phyloP scores from a whole-genome alignment of 30 jellyfish, hydroid and myxozoan genomes.

The Cassiopea andromeda region DNA sequence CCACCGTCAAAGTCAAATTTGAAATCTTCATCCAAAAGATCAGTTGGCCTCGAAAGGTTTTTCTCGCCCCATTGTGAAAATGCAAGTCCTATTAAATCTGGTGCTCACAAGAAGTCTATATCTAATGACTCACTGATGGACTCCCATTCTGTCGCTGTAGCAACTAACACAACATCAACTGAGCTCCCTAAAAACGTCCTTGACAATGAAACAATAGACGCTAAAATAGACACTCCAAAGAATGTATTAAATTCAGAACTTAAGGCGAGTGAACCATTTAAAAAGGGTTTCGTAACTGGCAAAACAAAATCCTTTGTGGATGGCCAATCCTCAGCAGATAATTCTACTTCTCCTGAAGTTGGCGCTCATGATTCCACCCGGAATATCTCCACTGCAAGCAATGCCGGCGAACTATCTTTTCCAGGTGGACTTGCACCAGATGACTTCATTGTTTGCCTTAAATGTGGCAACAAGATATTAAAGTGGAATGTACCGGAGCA shows the following conservation, averaged over 20 bases:
- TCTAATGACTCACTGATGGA: background rate
- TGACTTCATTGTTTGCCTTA: slow-evolving; percentile 78
- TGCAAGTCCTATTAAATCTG: background rate
- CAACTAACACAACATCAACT: background rate
- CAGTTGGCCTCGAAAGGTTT: slow-evolving; percentile 6
- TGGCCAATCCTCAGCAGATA: background rate
- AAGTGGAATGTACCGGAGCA: slow-evolving; percentile 96
- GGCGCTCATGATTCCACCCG: no score
- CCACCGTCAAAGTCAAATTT: background rate
- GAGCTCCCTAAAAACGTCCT: background rate
- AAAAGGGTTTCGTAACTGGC: background rate
- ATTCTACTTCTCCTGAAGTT: background rate
- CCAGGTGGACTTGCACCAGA: slow-evolving; percentile 22
- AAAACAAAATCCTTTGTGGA: background rate
- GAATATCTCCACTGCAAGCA: background rate
- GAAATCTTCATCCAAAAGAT: background rate
- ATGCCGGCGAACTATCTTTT: background rate
- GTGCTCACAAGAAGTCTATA: background rate
- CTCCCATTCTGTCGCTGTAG: background rate
- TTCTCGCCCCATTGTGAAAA: background rate
- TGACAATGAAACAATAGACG: background rate
- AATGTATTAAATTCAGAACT: no score
- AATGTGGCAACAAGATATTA: slow-evolving; percentile 81
- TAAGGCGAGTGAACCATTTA: no score
- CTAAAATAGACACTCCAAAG: background rate